Percentiles rank a stretch among this genome's conserved stretches.
Evolutionary conservation across 2,888 invertebrate genomes (phyloP).

Genomic region (Zaprionus bogoriensis): DNA sequence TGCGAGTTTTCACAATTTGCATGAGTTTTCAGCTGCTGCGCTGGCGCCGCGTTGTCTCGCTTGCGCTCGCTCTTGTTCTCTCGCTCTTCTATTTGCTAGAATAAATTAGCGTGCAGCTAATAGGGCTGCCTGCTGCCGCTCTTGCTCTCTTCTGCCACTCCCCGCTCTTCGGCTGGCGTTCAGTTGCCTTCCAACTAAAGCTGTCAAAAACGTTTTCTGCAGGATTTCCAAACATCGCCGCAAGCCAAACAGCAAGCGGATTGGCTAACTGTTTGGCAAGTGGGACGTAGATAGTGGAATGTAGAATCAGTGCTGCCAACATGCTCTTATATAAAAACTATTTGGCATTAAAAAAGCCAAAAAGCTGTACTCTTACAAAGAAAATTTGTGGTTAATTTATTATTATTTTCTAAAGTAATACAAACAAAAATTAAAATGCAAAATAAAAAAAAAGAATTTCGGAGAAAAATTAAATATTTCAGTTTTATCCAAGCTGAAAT

Average conservation of each 20-base stretch:
- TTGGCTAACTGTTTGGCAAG: slow-evolving; percentile 43
- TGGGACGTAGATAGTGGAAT: neutral
- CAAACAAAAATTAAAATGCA: too few relatives aligned
- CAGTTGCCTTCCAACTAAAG: slow-evolving; percentile 38
- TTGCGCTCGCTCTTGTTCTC: slow-evolving; percentile 11
- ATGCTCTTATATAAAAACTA: too few relatives aligned
- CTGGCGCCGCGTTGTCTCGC: slow-evolving; percentile 52
- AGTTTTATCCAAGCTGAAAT: too few relatives aligned
- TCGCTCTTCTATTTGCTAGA: slow-evolving; percentile 28
- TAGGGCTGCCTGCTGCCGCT: slow-evolving; percentile 32
- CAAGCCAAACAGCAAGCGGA: slow-evolving; percentile 54
- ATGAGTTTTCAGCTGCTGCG: neutral
- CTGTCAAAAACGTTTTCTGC: slow-evolving; percentile 65
- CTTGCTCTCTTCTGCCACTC: neutral
- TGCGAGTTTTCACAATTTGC: slow-evolving; percentile 55
- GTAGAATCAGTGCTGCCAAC: too few relatives aligned
- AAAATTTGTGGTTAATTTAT: too few relatives aligned
- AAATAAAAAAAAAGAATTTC: too few relatives aligned
- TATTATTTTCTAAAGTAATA: too few relatives aligned
- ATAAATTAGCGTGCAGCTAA: slow-evolving; percentile 74
- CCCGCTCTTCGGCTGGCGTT: neutral
- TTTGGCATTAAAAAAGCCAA: too few relatives aligned
- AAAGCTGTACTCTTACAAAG: too few relatives aligned
- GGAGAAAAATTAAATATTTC: too few relatives aligned
- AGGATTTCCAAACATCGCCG: slow-evolving; percentile 69